These are phyloP conservation scores for Acheta domesticus DNA, from an alignment of 2,888 invertebrate genomes.

Conservation along the genomic window DNA sequence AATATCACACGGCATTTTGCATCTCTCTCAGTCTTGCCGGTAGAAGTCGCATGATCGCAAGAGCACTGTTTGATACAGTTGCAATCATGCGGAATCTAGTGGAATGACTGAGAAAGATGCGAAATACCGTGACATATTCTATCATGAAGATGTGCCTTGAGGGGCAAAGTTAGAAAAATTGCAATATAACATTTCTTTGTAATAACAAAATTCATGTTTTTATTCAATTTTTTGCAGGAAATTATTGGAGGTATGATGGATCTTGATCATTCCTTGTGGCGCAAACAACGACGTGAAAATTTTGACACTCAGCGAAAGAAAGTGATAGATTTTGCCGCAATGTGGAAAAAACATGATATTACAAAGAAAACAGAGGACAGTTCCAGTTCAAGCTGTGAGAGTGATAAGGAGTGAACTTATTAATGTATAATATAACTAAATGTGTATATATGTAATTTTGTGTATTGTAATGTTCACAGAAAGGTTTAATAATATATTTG, in stretches of 20 bases:
- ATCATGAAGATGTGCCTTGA: no score
- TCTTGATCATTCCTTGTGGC: conserved; percentile 79
- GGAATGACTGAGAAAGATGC: no score
- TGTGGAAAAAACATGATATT: conserved; percentile 67
- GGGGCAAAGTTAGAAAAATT: no score
- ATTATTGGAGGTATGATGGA: conserved; percentile 94
- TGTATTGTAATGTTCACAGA: not conserved
- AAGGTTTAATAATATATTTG: no score
- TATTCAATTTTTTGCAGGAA: conserved; percentile 58
- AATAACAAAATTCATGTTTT: not conserved
- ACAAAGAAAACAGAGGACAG: conserved; percentile 44
- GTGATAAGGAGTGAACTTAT: conserved; percentile 5
- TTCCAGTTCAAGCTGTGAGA: not conserved
- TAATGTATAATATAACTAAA: not conserved
- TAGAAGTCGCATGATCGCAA: no score
- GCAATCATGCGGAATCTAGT: no score
- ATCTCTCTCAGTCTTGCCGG: no score
- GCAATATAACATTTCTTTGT: not conserved
- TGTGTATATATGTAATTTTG: not conserved
- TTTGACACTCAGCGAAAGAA: conserved; percentile 73
- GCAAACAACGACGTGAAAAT: conserved; percentile 71
- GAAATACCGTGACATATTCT: no score
- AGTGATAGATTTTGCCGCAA: conserved; percentile 66
- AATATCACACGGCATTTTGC: no score
- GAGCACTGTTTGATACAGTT: no score